A percentile compares a stretch with the other conserved stretches of the same genome.
These are phyloP conservation scores for Darevskia nairensis DNA, from an alignment of 2,797 vertebrate genomes.

Conservation along the genomic window DNA sequence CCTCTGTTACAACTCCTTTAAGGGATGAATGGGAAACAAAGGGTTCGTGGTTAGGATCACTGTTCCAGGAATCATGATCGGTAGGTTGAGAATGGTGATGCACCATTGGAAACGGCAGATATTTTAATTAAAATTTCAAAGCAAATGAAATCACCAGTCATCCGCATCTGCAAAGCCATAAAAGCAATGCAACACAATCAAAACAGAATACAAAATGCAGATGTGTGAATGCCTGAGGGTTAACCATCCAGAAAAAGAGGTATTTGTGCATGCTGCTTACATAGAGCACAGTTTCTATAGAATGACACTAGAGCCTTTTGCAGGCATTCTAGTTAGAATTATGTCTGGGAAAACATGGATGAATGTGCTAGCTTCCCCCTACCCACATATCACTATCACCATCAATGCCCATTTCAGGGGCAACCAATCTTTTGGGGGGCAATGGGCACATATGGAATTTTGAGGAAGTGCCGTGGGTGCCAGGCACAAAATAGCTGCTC, in stretches of 20 bases:
- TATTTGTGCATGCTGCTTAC: neutral
- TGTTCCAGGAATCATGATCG: neutral
- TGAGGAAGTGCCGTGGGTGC: too few species aligned
- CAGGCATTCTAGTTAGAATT: too few species aligned
- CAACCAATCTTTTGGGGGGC: too few species aligned
- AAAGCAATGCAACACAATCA: neutral
- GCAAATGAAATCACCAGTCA: neutral
- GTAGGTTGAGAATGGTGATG: neutral
- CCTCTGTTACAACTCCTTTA: constrained; percentile 42
- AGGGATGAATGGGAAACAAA: neutral
- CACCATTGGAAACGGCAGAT: neutral
- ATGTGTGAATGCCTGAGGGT: neutral
- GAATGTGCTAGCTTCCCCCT: too few species aligned
- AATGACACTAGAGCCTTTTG: neutral
- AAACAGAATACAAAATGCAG: neutral
- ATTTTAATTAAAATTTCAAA: neutral
- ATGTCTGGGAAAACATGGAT: too few species aligned
- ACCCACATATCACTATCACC: too few species aligned
- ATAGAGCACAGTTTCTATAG: neutral
- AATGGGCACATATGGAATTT: too few species aligned
- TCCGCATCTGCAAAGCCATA: neutral
- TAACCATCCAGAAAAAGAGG: neutral
- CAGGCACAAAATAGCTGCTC: too few species aligned
- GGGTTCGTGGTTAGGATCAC: neutral
- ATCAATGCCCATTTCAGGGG: too few species aligned